phyloP scores from a whole-genome alignment of 2,888 invertebrate genomes.

The Mythimna vitellina region DNA sequence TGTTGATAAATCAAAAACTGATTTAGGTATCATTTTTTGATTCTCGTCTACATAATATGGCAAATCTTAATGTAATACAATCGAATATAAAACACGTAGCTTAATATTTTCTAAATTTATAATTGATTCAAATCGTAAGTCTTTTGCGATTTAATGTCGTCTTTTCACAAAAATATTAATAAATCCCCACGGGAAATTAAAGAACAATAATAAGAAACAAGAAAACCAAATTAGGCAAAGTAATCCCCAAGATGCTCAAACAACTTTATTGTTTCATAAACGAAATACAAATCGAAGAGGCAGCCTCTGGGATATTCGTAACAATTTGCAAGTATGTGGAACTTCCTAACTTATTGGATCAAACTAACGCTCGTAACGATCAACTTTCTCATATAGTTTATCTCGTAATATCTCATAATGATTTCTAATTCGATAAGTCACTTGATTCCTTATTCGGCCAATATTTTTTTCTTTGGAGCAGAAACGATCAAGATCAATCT shows the following conservation, averaged over 20 bases:
- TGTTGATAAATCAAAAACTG: background rate
- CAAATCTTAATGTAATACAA: background rate
- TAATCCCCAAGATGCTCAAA: constrained; percentile 47
- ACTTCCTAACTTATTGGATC: constrained; percentile 67
- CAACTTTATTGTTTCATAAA: constrained; percentile 60
- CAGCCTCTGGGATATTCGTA: constrained; percentile 51
- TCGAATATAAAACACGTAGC: background rate
- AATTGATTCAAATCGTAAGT: background rate
- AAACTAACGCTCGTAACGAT: constrained; percentile 59
- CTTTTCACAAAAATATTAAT: constrained; percentile 5
- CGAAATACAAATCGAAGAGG: constrained; percentile 59
- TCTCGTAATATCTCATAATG: constrained; percentile 66
- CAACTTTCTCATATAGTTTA: constrained; percentile 66
- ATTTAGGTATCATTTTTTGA: background rate
- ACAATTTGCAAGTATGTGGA: constrained; percentile 61
- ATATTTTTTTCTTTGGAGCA: constrained; percentile 47
- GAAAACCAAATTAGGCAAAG: constrained; percentile 53
- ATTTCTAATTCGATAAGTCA: constrained; percentile 66
- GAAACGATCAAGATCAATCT: constrained; percentile 53
- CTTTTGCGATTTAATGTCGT: background rate
- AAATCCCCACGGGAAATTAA: constrained; percentile 47
- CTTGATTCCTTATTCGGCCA: constrained; percentile 45
- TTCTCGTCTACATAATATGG: background rate
- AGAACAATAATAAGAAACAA: constrained; percentile 53
- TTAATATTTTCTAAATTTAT: background rate